Evolutionary conservation across 1,140 invertebrate genomes (phyloP).

Genomic region (Cherax destructor): DNA sequence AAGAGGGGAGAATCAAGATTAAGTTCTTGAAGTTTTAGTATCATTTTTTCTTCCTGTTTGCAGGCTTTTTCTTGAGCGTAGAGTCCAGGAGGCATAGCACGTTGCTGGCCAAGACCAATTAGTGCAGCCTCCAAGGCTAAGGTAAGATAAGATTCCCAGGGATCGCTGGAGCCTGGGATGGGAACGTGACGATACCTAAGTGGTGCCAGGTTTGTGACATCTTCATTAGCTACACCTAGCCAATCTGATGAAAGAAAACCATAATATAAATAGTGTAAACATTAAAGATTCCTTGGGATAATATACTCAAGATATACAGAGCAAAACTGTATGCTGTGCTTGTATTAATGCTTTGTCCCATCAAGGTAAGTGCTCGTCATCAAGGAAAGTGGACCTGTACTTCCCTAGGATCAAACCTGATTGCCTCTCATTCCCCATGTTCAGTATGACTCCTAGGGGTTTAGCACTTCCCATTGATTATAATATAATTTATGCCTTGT

Average conservation of each 20-base stretch:
- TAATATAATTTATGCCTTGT: no score
- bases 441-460: no score
- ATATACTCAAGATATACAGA: background rate
- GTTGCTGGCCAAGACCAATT: constrained; percentile 84
- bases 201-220: constrained; percentile 78
- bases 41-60: constrained; percentile 86
- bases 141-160: constrained; percentile 85
- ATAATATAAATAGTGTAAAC: background rate
- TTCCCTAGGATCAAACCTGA: no score
- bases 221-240: constrained; percentile 77
- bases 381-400: no score
- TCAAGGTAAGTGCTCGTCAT: no score
- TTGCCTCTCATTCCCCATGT: no score
- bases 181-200: constrained; percentile 85
- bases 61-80: constrained; percentile 87
- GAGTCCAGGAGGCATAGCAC: constrained; percentile 85
- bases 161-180: constrained; percentile 83
- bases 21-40: constrained; percentile 84
- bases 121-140: constrained; percentile 83
- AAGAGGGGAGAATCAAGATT: constrained; percentile 84
- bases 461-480: no score
- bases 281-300: background rate
- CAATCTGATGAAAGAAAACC: constrained; percentile 74
- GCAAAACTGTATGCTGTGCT: no score
- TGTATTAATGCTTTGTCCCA: no score